Evolutionary conservation across 2,113 vertebrate species (phyloP).

Genomic region (Sander lucioperca): DNA sequence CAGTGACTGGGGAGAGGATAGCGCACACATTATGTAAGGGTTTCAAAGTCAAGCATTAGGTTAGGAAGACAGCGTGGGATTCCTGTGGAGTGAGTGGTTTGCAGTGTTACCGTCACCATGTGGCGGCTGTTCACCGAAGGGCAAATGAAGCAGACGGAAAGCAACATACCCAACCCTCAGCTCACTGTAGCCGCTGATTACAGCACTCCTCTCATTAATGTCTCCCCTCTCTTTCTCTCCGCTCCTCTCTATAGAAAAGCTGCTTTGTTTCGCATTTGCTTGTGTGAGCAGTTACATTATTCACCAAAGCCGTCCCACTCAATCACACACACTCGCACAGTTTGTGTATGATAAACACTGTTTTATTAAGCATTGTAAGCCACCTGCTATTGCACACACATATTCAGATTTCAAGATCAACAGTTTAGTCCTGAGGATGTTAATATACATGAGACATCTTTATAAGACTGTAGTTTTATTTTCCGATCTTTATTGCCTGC

Average conservation of each 20-base stretch:
- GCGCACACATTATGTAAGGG: conserved; percentile 1
- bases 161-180: neutral
- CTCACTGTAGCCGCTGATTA: conserved; percentile 22
- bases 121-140: neutral
- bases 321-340: neutral
- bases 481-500: neutral
- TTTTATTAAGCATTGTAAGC: conserved; percentile 37
- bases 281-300: conserved; percentile 21
- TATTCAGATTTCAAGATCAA: neutral
- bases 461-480: neutral
- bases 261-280: conserved; percentile 23
- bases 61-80: conserved; percentile 26
- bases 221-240: neutral
- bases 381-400: neutral
- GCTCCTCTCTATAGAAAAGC: neutral
- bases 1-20: neutral
- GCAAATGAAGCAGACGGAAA: conserved; percentile 13
- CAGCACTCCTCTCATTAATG: conserved; percentile 4
- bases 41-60: conserved; percentile 27
- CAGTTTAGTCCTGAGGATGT: neutral
- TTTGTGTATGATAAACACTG: conserved; percentile 15
- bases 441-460: neutral
- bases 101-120: conserved; percentile 1
- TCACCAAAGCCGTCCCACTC: conserved; percentile 20
- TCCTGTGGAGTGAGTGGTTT: neutral